Conservation (phyloP, 2,797 vertebrate species). For the Paratrypauchen microcephalus region DNA sequence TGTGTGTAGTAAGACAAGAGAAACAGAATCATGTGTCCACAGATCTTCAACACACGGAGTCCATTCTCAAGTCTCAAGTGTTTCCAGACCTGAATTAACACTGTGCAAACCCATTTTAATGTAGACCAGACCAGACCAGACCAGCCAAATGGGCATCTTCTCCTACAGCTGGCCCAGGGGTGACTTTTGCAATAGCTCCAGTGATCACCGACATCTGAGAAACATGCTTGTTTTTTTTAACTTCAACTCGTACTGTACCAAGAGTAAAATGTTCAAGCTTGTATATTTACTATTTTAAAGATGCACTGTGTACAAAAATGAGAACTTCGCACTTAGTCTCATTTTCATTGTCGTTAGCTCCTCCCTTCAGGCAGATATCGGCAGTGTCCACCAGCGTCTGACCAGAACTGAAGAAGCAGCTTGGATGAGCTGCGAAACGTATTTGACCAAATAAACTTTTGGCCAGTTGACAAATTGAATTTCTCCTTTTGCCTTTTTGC, state of each 20-base stretch:
- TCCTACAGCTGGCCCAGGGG: background rate
- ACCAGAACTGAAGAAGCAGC: too few relatives aligned
- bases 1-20: slow-evolving; percentile 15
- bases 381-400: too few relatives aligned
- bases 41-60: slow-evolving; percentile 41
- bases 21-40: slow-evolving; percentile 22
- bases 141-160: slow-evolving; percentile 2
- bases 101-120: slow-evolving; percentile 10
- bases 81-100: slow-evolving; percentile 38
- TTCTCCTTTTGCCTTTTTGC: too few relatives aligned
- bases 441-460: too few relatives aligned
- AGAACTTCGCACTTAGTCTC: too few relatives aligned
- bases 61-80: slow-evolving; percentile 45
- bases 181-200: slow-evolving; percentile 8
- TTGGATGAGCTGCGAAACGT: too few relatives aligned
- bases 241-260: background rate
- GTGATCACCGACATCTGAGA: background rate
- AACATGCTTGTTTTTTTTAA: background rate
- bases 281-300: too few relatives aligned
- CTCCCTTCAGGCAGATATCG: too few relatives aligned
- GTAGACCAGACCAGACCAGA: slow-evolving; percentile 2
- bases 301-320: too few relatives aligned
- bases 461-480: too few relatives aligned
- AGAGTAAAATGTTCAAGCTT: background rate
- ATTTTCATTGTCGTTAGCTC: too few relatives aligned